Conservation (phyloP, 2,797 vertebrate genomes). For the Phyllotis vaccarum region DNA sequence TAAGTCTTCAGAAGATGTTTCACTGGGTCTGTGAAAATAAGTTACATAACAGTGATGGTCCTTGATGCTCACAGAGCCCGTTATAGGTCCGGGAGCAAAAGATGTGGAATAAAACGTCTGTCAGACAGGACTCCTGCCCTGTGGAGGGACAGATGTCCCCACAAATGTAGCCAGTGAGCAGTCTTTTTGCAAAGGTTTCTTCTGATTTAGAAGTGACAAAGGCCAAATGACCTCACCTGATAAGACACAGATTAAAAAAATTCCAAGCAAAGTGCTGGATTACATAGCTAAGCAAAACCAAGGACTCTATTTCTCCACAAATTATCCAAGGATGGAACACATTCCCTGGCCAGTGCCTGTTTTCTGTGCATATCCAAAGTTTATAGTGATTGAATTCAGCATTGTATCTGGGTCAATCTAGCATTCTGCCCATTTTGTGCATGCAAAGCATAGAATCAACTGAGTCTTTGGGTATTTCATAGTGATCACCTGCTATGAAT, state of each 20-base stretch:
- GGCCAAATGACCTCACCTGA: rapidly evolving
- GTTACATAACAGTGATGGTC: background rate
- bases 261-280: background rate
- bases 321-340: background rate
- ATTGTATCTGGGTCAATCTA: rapidly evolving
- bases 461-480: background rate
- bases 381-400: rapidly evolving
- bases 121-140: background rate
- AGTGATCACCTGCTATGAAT: background rate
- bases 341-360: too few species aligned
- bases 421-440: rapidly evolving
- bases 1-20: constrained; percentile 7
- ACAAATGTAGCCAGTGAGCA: background rate
- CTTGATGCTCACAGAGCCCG: background rate
- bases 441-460: background rate
- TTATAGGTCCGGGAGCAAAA: rapidly evolving
- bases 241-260: background rate
- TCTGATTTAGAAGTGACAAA: background rate
- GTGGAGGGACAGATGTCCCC: background rate
- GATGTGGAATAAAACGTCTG: background rate
- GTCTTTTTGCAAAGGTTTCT: background rate
- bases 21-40: background rate
- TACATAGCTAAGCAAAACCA: background rate
- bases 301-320: background rate
- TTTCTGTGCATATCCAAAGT: background rate